phyloP scores from a whole-genome alignment of 2,797 vertebrate species.

The Carduelis carduelis region DNA sequence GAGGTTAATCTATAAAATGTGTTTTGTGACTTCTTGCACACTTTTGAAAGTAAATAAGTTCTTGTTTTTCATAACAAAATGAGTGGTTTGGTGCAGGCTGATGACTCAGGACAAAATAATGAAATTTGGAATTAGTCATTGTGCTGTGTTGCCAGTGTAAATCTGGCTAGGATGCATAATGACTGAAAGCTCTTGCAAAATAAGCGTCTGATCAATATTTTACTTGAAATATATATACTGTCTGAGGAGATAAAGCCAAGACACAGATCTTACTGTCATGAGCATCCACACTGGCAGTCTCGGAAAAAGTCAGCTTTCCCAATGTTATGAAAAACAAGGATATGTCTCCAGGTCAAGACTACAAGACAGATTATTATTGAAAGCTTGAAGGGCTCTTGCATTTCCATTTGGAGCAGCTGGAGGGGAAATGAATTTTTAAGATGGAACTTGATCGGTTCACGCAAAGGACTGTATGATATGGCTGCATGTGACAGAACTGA shows the following conservation, averaged over 20 bases:
- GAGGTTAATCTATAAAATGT: slow-evolving; percentile 35
- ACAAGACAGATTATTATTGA: neutral
- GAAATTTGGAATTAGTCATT: slow-evolving; percentile 42
- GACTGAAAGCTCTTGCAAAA: slow-evolving; percentile 41
- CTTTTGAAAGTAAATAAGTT: slow-evolving; percentile 26
- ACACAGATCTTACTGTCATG: neutral
- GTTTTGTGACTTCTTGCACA: slow-evolving; percentile 21
- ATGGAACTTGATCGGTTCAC: neutral
- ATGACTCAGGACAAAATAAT: slow-evolving; percentile 63
- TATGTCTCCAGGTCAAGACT: slow-evolving; percentile 14
- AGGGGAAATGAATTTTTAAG: slow-evolving; percentile 18
- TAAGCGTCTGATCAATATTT: slow-evolving; percentile 2
- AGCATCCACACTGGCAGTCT: neutral
- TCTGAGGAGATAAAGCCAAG: neutral
- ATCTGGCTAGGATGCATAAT: slow-evolving; percentile 27
- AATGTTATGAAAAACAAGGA: neutral
- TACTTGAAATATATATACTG: neutral
- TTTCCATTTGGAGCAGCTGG: slow-evolving; percentile 3
- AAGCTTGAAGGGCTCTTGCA: neutral
- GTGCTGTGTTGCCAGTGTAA: slow-evolving; percentile 39
- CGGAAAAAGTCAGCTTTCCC: neutral
- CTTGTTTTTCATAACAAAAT: slow-evolving; percentile 54
- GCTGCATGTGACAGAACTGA: neutral
- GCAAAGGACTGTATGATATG: neutral
- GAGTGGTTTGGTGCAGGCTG: slow-evolving; percentile 11